Evolutionary conservation across 2,113 vertebrate species (phyloP).

Genomic region (Euleptes europaea): DNA sequence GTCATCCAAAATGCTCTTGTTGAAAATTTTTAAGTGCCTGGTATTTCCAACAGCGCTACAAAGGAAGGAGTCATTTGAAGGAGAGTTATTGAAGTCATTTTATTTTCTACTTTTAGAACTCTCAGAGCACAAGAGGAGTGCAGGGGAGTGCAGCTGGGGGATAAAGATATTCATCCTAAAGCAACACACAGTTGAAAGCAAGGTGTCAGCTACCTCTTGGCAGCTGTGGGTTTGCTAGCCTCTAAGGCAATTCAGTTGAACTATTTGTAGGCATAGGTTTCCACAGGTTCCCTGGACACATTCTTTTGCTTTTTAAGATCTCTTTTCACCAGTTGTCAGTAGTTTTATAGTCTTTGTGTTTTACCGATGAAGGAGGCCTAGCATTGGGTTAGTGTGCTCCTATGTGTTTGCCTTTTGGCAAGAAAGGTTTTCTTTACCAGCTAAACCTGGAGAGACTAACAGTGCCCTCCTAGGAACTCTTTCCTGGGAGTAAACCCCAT

Average conservation of each 20-base stretch:
- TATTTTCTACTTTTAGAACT: background rate
- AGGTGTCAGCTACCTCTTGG: slow-evolving; percentile 11
- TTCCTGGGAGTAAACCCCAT: no score
- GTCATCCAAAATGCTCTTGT: background rate
- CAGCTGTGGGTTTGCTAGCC: slow-evolving; percentile 26
- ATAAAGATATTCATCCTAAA: slow-evolving; percentile 1
- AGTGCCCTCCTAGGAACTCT: no score
- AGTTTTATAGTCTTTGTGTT: background rate
- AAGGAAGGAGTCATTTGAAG: slow-evolving; percentile 11
- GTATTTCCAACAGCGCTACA: slow-evolving; percentile 15
- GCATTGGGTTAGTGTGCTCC: background rate
- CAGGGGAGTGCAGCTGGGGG: no score
- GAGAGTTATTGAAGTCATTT: slow-evolving; percentile 20
- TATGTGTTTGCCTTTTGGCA: background rate
- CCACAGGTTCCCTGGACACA: background rate
- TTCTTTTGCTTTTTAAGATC: background rate
- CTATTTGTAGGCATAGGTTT: slow-evolving; percentile 31
- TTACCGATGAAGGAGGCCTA: background rate
- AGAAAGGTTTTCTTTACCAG: background rate
- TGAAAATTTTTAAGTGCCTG: background rate
- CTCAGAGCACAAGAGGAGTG: background rate
- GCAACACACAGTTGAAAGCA: background rate
- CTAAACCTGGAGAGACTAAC: background rate
- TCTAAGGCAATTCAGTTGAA: slow-evolving; percentile 4
- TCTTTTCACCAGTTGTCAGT: background rate